A percentile compares a stretch with the other conserved stretches of the same genome.
Conservation (phyloP, 2,797 vertebrate genomes). For the Rhynchotus rufescens region DNA sequence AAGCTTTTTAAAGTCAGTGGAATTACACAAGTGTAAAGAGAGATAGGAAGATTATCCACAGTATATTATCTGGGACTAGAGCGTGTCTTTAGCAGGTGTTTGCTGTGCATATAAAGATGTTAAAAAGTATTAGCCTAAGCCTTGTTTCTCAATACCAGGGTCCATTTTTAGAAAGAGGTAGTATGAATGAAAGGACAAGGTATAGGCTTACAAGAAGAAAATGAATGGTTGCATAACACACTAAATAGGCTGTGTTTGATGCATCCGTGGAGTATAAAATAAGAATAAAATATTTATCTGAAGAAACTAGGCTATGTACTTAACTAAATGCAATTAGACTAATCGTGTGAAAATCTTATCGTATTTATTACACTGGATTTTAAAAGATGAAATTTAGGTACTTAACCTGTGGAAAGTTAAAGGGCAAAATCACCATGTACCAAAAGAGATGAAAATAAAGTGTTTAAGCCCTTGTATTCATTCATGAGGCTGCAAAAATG, state of each 20-base stretch:
- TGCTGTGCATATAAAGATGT: neutral
- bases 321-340: neutral
- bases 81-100: neutral
- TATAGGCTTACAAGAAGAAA: neutral
- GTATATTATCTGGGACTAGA: neutral
- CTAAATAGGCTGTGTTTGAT: neutral
- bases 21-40: neutral
- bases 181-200: constrained; percentile 20
- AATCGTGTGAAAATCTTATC: neutral
- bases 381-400: neutral
- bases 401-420: neutral
- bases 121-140: neutral
- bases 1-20: neutral
- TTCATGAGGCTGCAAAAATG: constrained; percentile 14
- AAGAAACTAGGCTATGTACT: neutral
- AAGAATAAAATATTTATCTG: neutral
- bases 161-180: neutral
- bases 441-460: neutral
- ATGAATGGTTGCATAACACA: neutral
- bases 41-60: neutral
- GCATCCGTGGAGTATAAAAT: neutral
- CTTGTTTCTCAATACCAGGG: neutral
- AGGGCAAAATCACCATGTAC: neutral
- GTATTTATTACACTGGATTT: neutral
- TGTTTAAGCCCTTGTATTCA: neutral